Evolutionary conservation across 2,113 vertebrate genomes (phyloP).

Genomic region (Pao palembangensis): DNA sequence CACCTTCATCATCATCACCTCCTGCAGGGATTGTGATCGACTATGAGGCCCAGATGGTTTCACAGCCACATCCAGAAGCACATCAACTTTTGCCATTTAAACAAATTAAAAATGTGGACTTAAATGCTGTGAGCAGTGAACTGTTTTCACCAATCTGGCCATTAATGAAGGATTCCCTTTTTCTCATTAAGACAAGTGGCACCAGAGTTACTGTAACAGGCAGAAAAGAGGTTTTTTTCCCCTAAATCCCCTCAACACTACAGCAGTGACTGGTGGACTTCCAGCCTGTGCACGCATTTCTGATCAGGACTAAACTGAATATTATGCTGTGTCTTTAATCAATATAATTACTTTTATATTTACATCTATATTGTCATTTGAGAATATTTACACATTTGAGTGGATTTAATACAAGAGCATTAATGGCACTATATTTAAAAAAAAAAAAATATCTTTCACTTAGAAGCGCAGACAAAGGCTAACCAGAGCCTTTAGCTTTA

Average conservation of each 20-base stretch:
- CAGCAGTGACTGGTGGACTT: conserved; percentile 26
- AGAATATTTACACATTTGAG: conserved; percentile 36
- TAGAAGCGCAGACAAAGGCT: conserved; percentile 14
- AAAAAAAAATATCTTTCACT: conserved; percentile 1
- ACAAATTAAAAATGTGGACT: too few species aligned
- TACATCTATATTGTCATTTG: conserved; percentile 27
- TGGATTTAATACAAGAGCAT: conserved; percentile 25
- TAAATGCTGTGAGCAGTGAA: too few species aligned
- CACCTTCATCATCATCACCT: too few species aligned
- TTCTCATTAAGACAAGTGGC: conserved; percentile 1
- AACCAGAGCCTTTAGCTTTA: conserved; percentile 34
- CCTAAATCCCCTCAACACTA: conserved; percentile 27
- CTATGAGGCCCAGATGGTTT: too few species aligned
- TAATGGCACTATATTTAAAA: conserved; percentile 13
- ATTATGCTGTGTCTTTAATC: conserved; percentile 23
- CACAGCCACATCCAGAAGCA: too few species aligned
- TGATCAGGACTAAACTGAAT: conserved; percentile 50
- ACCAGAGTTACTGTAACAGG: conserved; percentile 16
- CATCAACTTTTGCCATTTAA: too few species aligned
- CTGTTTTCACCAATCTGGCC: too few species aligned
- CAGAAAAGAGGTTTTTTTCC: neutral
- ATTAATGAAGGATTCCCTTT: conserved; percentile 2
- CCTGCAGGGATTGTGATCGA: too few species aligned
- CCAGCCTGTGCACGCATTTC: conserved; percentile 51
- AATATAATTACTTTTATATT: conserved; percentile 29